Base-by-base conservation (phyloP, 2,113 vertebrate species). In the Caloenas nicobarica region DNA sequence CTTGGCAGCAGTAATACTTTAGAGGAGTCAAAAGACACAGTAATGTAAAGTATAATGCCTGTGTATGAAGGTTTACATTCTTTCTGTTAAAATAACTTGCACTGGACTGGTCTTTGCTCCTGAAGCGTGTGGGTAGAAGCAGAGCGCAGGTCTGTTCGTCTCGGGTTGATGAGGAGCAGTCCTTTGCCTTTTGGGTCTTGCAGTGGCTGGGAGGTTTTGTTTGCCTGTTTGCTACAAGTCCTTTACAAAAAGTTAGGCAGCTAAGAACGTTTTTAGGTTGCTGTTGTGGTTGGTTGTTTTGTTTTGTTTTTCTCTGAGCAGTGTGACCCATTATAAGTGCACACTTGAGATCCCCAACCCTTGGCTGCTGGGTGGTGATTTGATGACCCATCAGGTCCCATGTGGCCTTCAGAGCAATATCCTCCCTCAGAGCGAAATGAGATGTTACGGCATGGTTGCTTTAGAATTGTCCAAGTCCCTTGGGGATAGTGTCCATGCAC, bases 401-500 rank as follows among this genome's bases (percentile, higher is more conserved):
- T 17, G 56, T 16, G n/a, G 36, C 28, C 28, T 74, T 65, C 6
- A 22, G 72, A 46, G 28, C 17, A 26, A 86, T 76, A 65, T 6
- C 1, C 17, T 36, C 28, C 28, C 73, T 65, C 6, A 16, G 72
- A 58, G 50, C 50, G 13, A n/a, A 50, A n/a, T 4, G 15, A 51
- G 34, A 7, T 42, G 54, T 42, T 44, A 48, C 0, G 0, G 16
- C 51, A 44, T 13, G 44, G 11, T 60, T 58, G 56, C 29, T 46
- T 94, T 70, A 70, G 57, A 54, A 2, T 18, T 91, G 64, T 5
- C 60, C n/a, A 58, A 23, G 48, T 24, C 50, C 29, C 28, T 36
- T 2, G 6, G 40, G n/a, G 31, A 19, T 14, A 25, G 5, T 25
- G 10, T 28, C 26, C 28, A 0, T 25, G 2, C 3, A 12, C 29